Conservation (phyloP, 2,888 invertebrate genomes). For the Eledona agricola region DNA sequence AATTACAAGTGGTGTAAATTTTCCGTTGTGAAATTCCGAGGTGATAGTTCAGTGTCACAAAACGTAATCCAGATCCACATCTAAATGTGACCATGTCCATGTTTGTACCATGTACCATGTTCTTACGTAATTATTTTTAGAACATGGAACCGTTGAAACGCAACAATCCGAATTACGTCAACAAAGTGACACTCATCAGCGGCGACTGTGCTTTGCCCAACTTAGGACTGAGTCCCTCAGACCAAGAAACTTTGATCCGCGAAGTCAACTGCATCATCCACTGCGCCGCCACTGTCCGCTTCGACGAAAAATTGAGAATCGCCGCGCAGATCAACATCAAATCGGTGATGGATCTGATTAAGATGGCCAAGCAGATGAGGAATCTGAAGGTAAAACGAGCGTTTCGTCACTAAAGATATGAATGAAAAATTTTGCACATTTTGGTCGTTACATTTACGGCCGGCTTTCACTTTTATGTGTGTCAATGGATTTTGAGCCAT, state of each 20-base stretch:
- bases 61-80: too few relatives aligned
- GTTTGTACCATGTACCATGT: too few relatives aligned
- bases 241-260: conserved; percentile 59
- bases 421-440: conserved; percentile 5
- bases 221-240: conserved; percentile 64
- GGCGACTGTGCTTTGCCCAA: conserved; percentile 66
- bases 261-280: conserved; percentile 76
- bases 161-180: conserved; percentile 63
- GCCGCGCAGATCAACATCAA: conserved; percentile 76
- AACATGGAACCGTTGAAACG: conserved; percentile 58
- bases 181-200: conserved; percentile 67
- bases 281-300: conserved; percentile 79
- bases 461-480: too few relatives aligned
- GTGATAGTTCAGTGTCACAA: too few relatives aligned
- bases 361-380: conserved; percentile 71
- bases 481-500: too few relatives aligned
- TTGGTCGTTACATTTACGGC: too few relatives aligned
- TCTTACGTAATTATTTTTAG: conserved; percentile 39
- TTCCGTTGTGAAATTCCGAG: too few relatives aligned
- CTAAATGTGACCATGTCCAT: too few relatives aligned
- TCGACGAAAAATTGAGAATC: conserved; percentile 75
- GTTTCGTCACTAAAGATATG: conserved; percentile 7
- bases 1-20: too few relatives aligned
- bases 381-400: conserved; percentile 68
- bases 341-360: conserved; percentile 71